Evolutionary conservation across 1,140 invertebrate genomes (phyloP).

Genomic region (Temnothorax curvispinosus): DNA sequence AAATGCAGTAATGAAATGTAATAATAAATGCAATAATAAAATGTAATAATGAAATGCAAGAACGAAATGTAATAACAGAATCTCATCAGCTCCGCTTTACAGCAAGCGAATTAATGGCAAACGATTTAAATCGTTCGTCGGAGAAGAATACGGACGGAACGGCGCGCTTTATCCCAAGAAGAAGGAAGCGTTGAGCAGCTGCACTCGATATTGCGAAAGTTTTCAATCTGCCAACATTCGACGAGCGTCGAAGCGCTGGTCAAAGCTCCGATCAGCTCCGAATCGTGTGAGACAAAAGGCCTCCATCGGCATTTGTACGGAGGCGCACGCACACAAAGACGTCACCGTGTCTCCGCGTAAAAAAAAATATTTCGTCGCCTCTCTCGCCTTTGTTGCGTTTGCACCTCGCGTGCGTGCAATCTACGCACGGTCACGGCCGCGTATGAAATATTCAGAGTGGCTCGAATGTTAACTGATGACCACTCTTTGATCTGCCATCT

Average conservation of each 20-base stretch:
- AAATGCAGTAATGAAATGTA: conserved; percentile 8
- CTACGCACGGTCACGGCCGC: conserved; percentile 28
- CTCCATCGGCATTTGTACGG: conserved; percentile 28
- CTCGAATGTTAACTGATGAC: neutral
- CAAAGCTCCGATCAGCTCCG: neutral
- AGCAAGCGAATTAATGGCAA: neutral
- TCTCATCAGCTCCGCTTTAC: neutral
- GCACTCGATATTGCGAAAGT: conserved; percentile 68
- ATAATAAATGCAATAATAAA: neutral
- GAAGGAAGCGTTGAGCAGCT: conserved; percentile 40
- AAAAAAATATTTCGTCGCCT: neutral
- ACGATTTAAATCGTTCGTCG: neutral
- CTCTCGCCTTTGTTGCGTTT: conserved; percentile 47
- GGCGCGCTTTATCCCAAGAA: conserved; percentile 24
- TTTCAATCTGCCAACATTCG: conserved; percentile 41
- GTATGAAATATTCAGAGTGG: conserved; percentile 63
- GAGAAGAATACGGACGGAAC: neutral
- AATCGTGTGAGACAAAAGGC: conserved; percentile 63
- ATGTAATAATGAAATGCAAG: neutral
- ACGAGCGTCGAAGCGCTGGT: conserved; percentile 33
- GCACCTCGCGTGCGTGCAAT: conserved; percentile 59
- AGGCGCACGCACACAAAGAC: conserved; percentile 37
- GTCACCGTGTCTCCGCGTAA: conserved; percentile 31
- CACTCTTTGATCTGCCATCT: conserved; percentile 31
- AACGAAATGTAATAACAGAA: neutral